Percentiles rank a stretch among this genome's conserved stretches.
These are phyloP conservation scores for Peromyscus aztecus DNA, from an alignment of 2,797 vertebrate genomes.

Conservation along the genomic window DNA sequence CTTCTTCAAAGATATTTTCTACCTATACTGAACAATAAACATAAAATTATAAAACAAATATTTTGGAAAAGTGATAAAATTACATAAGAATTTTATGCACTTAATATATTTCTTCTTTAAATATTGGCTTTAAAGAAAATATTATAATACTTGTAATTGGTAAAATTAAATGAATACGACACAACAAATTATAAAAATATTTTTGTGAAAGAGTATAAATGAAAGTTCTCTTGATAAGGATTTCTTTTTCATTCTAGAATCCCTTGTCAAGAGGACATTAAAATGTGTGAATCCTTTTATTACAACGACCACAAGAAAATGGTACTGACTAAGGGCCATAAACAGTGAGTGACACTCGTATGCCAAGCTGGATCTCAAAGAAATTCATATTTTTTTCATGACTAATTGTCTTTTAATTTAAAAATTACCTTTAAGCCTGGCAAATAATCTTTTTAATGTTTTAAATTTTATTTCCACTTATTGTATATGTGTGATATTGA, in stretches of 20 bases:
- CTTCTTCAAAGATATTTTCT: not conserved
- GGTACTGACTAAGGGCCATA: not conserved
- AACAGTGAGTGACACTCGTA: not conserved
- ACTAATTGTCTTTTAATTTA: not conserved
- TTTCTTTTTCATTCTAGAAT: not conserved
- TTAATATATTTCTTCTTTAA: not conserved
- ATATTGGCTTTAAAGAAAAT: not conserved
- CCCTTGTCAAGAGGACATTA: not conserved
- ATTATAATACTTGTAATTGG: not conserved
- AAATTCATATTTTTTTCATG: not conserved
- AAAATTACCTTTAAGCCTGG: not conserved
- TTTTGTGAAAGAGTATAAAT: not conserved
- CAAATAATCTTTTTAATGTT: not conserved
- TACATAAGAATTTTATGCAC: not conserved
- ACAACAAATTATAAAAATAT: not conserved
- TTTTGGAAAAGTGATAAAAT: conserved; percentile 1
- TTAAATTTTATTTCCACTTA: not conserved
- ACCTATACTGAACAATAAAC: not conserved
- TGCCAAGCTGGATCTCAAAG: not conserved
- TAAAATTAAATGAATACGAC: not conserved
- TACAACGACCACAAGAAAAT: not conserved
- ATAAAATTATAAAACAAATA: not conserved
- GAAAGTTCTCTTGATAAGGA: not conserved
- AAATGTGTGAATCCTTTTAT: not conserved
- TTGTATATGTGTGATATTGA: not conserved